Conservation (phyloP, 1,140 invertebrate genomes). For the Octopus bimaculoides region DNA sequence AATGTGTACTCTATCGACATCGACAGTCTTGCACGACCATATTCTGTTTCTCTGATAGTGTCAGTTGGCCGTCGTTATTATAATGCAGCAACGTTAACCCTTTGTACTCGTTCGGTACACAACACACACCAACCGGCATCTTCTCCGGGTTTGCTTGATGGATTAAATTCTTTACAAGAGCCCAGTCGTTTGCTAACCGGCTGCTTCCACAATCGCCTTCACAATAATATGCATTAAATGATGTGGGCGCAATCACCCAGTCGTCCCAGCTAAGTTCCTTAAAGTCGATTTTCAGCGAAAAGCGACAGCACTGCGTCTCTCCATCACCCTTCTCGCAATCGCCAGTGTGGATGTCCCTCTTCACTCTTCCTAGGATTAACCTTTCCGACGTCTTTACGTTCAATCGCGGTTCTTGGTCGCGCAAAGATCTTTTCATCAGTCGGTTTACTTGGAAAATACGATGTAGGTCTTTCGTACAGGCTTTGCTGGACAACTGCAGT, state of each 20-base stretch:
- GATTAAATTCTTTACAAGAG: background rate
- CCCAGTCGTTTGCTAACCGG: background rate
- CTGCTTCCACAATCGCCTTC: background rate
- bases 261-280: background rate
- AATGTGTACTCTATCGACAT: background rate
- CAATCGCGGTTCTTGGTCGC: background rate
- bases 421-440: background rate
- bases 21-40: slow-evolving; percentile 7
- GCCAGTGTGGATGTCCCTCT: background rate
- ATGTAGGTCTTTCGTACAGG: background rate
- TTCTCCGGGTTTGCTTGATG: background rate
- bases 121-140: slow-evolving; percentile 1
- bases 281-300: background rate
- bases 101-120: background rate
- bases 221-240: background rate
- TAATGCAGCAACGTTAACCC: background rate
- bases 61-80: background rate
- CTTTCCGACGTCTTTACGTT: background rate
- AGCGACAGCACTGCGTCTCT: background rate
- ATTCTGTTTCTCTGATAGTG: background rate
- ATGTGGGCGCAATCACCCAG: background rate
- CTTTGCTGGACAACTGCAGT: background rate
- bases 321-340: background rate
- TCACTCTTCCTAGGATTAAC: background rate
- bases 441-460: background rate